These are phyloP conservation scores for Seira ritae DNA, from an alignment of 2,888 invertebrate genomes.

Conservation along the genomic window DNA sequence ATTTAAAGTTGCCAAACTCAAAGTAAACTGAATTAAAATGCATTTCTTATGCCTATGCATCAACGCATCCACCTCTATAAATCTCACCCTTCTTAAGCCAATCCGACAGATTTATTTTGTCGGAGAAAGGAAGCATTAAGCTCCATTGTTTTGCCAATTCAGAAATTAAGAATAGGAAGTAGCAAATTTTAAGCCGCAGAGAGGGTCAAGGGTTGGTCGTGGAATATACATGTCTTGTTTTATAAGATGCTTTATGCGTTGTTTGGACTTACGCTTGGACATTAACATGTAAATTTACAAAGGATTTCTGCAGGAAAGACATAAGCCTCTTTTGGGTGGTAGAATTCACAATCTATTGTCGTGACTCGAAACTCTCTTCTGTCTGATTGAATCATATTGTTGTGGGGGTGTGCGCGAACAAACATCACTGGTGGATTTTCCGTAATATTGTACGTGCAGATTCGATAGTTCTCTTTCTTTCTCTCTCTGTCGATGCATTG, in stretches of 20 bases:
- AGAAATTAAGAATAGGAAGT: not conserved
- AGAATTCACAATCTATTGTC: too few species aligned
- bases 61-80: not conserved
- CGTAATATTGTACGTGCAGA: not conserved
- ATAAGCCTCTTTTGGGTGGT: not conserved
- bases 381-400: not conserved
- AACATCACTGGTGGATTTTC: not conserved
- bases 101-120: conserved; percentile 7
- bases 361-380: too few species aligned
- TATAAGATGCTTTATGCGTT: not conserved
- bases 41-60: not conserved
- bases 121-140: not conserved
- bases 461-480: not conserved
- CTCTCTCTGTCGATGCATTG: too few species aligned
- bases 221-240: not conserved
- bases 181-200: not conserved
- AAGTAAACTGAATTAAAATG: too few species aligned
- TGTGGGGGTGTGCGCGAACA: not conserved
- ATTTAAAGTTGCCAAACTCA: too few species aligned
- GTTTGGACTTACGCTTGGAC: not conserved
- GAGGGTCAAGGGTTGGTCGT: not conserved
- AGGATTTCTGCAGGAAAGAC: too few species aligned
- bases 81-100: not conserved
- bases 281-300: too few species aligned
- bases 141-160: not conserved